These are phyloP conservation scores for Tapera naevia DNA, from an alignment of 2,797 vertebrate species.

Conservation along the genomic window DNA sequence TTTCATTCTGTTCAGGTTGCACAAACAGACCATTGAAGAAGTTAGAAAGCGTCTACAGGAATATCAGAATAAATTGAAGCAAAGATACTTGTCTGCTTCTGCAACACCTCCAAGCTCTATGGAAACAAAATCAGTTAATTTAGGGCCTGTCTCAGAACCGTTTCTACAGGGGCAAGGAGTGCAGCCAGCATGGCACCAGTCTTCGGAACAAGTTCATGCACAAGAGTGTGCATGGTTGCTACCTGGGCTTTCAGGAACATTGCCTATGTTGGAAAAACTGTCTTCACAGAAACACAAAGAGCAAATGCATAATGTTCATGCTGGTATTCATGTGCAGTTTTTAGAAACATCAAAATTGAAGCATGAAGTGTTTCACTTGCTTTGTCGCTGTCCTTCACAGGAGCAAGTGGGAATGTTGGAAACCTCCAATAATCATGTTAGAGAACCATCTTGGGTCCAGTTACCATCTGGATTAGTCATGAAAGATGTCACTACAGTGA, in stretches of 20 bases:
- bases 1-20: slow-evolving; percentile 73
- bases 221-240: accelerated
- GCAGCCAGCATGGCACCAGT: not conserved
- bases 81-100: slow-evolving; percentile 66
- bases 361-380: not conserved
- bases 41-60: slow-evolving; percentile 83
- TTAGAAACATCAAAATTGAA: not conserved
- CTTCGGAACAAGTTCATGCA: not conserved
- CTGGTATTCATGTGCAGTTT: not conserved
- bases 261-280: not conserved
- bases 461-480: not conserved
- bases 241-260: not conserved
- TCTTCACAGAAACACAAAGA: not conserved
- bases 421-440: not conserved
- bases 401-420: not conserved
- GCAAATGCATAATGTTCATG: not conserved
- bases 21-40: slow-evolving; percentile 82
- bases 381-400: not conserved
- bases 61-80: slow-evolving; percentile 83
- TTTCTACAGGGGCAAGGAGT: not conserved
- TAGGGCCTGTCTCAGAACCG: not conserved
- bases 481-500: not conserved
- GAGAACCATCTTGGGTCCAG: not conserved
- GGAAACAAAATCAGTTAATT: not conserved
- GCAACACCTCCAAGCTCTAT: not conserved